Evolutionary conservation across 2,888 invertebrate genomes (phyloP).

Genomic region (Ashinkailepas kermadecensis): DNA sequence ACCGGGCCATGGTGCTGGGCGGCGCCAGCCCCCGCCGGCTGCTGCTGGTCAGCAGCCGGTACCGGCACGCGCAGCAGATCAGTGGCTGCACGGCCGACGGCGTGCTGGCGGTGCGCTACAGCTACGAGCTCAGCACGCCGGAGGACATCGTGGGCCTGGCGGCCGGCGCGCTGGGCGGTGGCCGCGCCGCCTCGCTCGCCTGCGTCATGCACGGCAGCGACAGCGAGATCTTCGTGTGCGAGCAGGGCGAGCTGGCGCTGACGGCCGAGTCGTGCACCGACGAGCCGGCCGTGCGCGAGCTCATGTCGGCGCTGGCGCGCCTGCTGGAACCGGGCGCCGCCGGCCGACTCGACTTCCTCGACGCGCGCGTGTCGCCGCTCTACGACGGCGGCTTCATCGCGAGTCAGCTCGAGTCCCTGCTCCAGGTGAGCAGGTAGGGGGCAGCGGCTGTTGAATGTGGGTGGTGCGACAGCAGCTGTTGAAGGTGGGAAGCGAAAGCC

Average conservation of each 20-base stretch:
- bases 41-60: constrained; percentile 42
- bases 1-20: not conserved
- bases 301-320: constrained; percentile 39
- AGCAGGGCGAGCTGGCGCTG: constrained; percentile 36
- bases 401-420: constrained; percentile 33
- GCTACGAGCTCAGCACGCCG: constrained; percentile 42
- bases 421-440: constrained; percentile 33
- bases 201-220: constrained; percentile 30
- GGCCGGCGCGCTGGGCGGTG: not conserved
- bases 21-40: constrained; percentile 35
- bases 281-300: constrained; percentile 38
- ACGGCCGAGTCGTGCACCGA: constrained; percentile 38
- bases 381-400: constrained; percentile 33
- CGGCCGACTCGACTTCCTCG: constrained; percentile 36
- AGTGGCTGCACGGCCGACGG: constrained; percentile 39
- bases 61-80: constrained; percentile 40
- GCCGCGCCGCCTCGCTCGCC: constrained; percentile 23
- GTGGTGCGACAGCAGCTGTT: too few species aligned
- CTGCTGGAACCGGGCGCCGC: constrained; percentile 35
- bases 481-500: too few species aligned
- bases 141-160: constrained; percentile 39
- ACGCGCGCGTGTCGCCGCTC: constrained; percentile 32
- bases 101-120: constrained; percentile 41
- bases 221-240: constrained; percentile 31
- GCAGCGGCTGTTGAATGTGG: too few species aligned